Conservation (phyloP, 2,888 invertebrate species). For the Dolomedes plantarius region DNA sequence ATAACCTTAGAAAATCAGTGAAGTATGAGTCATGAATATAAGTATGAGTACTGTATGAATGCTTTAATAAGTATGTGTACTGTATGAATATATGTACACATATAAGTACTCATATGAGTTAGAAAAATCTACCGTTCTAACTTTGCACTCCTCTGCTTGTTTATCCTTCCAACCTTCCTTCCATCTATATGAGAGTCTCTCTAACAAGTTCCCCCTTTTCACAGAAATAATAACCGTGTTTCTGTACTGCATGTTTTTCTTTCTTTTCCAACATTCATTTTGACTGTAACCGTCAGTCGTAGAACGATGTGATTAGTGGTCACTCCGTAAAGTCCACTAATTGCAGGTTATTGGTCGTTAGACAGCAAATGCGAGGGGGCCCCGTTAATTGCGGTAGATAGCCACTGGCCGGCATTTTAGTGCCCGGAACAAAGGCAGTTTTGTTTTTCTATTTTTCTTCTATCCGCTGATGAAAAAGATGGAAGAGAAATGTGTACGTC, state of each 20-base stretch:
- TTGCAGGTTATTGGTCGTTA: conserved; percentile 69
- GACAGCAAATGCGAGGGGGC: conserved; percentile 1
- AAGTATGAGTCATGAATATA: no score
- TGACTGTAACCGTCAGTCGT: not conserved
- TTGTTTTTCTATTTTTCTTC: no score
- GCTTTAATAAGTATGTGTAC: no score
- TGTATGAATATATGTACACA: no score
- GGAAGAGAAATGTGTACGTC: no score
- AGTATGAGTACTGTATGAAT: no score
- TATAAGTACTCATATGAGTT: no score
- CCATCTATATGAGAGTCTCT: not conserved
- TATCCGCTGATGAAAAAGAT: no score
- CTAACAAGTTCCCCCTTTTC: not conserved
- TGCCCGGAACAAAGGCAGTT: not conserved
- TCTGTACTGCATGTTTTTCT: not conserved
- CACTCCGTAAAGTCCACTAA: conserved; percentile 48
- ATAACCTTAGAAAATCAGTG: no score
- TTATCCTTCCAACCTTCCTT: no score
- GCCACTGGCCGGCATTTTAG: conserved; percentile 38
- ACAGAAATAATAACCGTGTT: conserved; percentile 1
- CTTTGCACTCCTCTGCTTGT: no score
- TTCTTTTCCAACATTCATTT: not conserved
- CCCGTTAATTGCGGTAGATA: conserved; percentile 55
- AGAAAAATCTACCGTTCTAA: no score
- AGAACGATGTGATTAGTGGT: conserved; percentile 64